Percentiles rank a stretch among this genome's conserved stretches.
Evolutionary conservation across 2,113 vertebrate genomes (phyloP).

Genomic region (Geothlypis trichas): DNA sequence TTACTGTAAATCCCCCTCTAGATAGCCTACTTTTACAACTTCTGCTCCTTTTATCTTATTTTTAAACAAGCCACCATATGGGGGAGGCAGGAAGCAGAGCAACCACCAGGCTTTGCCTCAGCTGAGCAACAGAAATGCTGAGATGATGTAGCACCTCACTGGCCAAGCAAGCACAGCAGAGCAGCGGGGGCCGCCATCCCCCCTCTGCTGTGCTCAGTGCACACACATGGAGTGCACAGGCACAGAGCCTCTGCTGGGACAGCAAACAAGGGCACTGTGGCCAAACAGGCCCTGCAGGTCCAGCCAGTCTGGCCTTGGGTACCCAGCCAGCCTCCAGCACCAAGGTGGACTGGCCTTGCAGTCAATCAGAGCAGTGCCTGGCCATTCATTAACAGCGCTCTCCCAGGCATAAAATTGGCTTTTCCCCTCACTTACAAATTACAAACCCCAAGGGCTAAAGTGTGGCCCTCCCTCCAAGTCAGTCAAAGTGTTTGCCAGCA

Average conservation of each 20-base stretch:
- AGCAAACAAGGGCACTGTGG: background rate
- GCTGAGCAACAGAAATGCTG: background rate
- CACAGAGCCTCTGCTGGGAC: background rate
- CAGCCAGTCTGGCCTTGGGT: background rate
- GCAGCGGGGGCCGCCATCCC: background rate
- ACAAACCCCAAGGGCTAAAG: background rate
- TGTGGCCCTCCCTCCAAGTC: background rate
- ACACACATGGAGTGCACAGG: background rate
- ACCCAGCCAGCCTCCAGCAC: background rate
- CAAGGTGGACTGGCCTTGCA: background rate
- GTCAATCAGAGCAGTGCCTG: background rate
- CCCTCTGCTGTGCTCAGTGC: rapidly evolving
- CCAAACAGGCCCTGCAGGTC: background rate
- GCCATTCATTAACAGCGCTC: slow-evolving; percentile 10
- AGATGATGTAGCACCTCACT: background rate
- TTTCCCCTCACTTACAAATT: background rate
- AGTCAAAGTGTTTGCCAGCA: background rate
- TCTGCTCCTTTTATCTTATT: background rate
- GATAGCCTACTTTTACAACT: background rate
- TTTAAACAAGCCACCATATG: slow-evolving; percentile 3
- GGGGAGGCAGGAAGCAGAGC: slow-evolving; percentile 28
- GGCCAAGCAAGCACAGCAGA: rapidly evolving
- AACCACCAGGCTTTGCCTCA: background rate
- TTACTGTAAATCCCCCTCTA: background rate
- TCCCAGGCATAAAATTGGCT: background rate